Evolutionary conservation across 2,797 vertebrate genomes (phyloP).

Genomic region (Sebastes itinus): DNA sequence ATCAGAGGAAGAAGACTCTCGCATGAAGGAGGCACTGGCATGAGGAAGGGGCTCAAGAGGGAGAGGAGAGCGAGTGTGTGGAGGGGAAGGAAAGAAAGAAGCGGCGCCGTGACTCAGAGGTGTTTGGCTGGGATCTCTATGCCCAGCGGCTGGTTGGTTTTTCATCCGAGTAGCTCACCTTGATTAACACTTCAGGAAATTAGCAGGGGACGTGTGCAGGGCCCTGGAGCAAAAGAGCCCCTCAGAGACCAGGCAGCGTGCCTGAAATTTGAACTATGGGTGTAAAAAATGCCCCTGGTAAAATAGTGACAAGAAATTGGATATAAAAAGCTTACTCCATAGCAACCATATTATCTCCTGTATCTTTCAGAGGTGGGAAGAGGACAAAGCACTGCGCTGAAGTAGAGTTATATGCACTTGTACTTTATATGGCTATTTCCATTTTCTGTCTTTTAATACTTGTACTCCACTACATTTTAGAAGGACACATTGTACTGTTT

Average conservation of each 20-base stretch:
- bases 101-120: slow-evolving; percentile 4
- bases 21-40: slow-evolving; percentile 30
- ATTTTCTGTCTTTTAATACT: neutral
- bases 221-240: neutral
- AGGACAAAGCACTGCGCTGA: neutral
- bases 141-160: slow-evolving; percentile 44
- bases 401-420: neutral
- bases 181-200: slow-evolving; percentile 61
- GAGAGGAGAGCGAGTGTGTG: neutral
- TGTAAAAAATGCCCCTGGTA: slow-evolving; percentile 2
- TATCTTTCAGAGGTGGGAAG: neutral
- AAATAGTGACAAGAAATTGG: slow-evolving; percentile 12
- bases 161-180: slow-evolving; percentile 41
- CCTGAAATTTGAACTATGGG: slow-evolving; percentile 34
- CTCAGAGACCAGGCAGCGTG: slow-evolving; percentile 19
- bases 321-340: neutral
- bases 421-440: neutral
- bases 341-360: neutral
- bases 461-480: neutral
- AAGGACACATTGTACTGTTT: neutral
- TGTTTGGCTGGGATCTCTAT: slow-evolving; percentile 37
- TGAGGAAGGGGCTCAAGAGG: neutral
- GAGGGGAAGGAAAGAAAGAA: neutral
- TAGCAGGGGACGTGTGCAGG: slow-evolving; percentile 25
- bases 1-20: slow-evolving; percentile 48